Evolutionary conservation across 2,888 invertebrate species (phyloP).

Genomic region (Lasioglossum pauxillum): DNA sequence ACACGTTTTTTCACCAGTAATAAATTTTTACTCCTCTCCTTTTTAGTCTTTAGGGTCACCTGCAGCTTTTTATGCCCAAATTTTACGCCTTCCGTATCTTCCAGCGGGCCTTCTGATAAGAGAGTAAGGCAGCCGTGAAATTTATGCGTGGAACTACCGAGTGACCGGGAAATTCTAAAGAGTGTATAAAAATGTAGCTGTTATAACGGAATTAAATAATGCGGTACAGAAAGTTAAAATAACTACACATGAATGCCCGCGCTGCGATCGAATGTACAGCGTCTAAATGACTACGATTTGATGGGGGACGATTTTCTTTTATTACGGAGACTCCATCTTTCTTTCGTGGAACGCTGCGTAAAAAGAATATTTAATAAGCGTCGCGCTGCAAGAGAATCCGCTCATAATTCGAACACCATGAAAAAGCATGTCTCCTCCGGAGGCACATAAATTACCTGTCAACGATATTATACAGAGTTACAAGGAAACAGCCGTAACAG

Average conservation of each 20-base stretch:
- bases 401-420: conserved; percentile 19
- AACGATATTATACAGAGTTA: conserved; percentile 46
- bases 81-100: background rate
- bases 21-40: background rate
- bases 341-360: background rate
- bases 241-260: too few relatives aligned
- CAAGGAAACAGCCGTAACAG: conserved; percentile 44
- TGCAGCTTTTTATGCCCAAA: background rate
- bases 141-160: background rate
- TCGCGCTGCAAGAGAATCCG: conserved; percentile 9
- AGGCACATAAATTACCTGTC: conserved; percentile 49
- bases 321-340: background rate
- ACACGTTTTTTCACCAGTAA: background rate
- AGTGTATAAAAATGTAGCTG: background rate
- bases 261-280: background rate
- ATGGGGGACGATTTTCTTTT: background rate
- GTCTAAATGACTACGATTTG: background rate
- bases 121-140: background rate
- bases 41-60: background rate
- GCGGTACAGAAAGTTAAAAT: background rate
- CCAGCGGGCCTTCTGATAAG: background rate
- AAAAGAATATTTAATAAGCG: conserved; percentile 15
- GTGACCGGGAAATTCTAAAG: background rate
- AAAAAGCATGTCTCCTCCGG: conserved; percentile 15
- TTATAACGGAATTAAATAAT: background rate